Evolutionary conservation across 2,797 vertebrate genomes (phyloP).

Genomic region (Ambastaia sidthimunki): DNA sequence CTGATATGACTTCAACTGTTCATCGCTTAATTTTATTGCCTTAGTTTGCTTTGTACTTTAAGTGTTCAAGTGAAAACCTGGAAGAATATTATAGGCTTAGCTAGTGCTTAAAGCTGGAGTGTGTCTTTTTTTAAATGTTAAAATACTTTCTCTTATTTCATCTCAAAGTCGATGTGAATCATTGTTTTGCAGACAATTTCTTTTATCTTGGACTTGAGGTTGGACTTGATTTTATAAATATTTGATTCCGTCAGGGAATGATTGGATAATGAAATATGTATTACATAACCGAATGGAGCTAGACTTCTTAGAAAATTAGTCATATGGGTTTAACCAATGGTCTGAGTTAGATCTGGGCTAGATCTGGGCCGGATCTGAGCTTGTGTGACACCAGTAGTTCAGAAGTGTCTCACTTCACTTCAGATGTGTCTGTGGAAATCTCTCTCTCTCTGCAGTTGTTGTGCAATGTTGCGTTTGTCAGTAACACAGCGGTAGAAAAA

Average conservation of each 20-base stretch:
- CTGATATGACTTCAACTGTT: conserved; percentile 39
- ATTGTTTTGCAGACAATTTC: background rate
- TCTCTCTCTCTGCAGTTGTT: background rate
- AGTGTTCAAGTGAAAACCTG: conserved; percentile 66
- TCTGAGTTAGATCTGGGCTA: background rate
- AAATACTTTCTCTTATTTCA: background rate
- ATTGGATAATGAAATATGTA: background rate
- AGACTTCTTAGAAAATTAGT: background rate
- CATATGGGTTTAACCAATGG: background rate
- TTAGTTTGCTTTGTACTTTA: conserved; percentile 62
- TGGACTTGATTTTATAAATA: too few relatives aligned
- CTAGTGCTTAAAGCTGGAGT: conserved; percentile 2
- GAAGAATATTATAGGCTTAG: conserved; percentile 43
- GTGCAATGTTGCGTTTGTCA: background rate
- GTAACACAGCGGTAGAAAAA: background rate
- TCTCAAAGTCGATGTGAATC: too few relatives aligned
- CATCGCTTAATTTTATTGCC: conserved; percentile 35
- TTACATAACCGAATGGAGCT: background rate
- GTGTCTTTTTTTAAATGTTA: background rate
- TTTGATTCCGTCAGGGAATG: too few relatives aligned
- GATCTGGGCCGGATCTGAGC: too few relatives aligned
- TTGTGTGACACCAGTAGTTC: background rate
- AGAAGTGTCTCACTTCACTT: background rate
- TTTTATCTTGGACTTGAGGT: too few relatives aligned
- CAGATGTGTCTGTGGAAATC: background rate